Conservation (phyloP, 2,888 invertebrate genomes). For the Drosophila phalerata region DNA sequence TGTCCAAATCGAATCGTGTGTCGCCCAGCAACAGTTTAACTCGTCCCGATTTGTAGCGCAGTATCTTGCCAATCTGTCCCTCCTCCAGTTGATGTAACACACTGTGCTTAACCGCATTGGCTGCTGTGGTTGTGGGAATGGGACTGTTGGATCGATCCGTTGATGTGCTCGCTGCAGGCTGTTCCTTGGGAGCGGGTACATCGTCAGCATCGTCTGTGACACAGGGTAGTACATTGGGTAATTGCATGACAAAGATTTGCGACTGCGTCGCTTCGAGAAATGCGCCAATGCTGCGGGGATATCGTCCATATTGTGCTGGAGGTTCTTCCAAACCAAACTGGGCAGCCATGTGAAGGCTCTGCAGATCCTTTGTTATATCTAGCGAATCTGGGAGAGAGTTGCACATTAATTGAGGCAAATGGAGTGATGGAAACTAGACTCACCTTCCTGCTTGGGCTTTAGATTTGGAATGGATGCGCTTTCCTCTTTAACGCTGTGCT, state of each 20-base stretch:
- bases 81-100: slow-evolving; percentile 86
- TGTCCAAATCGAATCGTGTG: slow-evolving; percentile 87
- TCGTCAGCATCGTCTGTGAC: slow-evolving; percentile 66
- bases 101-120: slow-evolving; percentile 44
- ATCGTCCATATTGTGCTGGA: slow-evolving; percentile 66
- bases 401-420: neutral
- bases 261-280: slow-evolving; percentile 76
- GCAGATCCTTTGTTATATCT: slow-evolving; percentile 69
- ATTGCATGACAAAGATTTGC: slow-evolving; percentile 84
- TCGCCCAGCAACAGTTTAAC: slow-evolving; percentile 87
- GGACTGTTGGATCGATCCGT: slow-evolving; percentile 45
- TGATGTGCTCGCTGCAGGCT: slow-evolving; percentile 1
- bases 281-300: slow-evolving; percentile 79
- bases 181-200: slow-evolving; percentile 17
- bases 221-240: slow-evolving; percentile 70
- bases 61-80: slow-evolving; percentile 87
- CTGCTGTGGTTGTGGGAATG: slow-evolving; percentile 7
- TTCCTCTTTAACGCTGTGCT: slow-evolving; percentile 33
- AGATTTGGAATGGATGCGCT: slow-evolving; percentile 7
- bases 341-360: slow-evolving; percentile 68
- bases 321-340: slow-evolving; percentile 48
- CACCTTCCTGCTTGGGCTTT: slow-evolving; percentile 31
- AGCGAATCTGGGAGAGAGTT: slow-evolving; percentile 44
- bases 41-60: slow-evolving; percentile 87
- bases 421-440: rapidly evolving